Evolutionary conservation across 2,797 vertebrate species (phyloP).

Genomic region (Coranthus polyacanthus): DNA sequence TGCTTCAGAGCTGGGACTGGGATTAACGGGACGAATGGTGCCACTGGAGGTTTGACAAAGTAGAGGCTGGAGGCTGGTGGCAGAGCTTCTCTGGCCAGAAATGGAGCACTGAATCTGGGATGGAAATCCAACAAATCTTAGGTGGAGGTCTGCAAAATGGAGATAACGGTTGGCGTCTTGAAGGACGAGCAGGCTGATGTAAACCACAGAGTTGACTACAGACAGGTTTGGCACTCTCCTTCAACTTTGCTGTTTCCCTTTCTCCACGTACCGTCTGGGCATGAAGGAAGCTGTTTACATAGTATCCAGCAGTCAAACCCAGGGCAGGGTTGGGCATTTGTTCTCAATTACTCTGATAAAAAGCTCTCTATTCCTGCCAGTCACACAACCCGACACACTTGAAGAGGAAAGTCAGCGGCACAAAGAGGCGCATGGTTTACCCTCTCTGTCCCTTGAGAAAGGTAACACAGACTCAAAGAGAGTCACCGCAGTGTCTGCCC

Average conservation of each 20-base stretch:
- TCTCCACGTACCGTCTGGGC: slow-evolving; percentile 58
- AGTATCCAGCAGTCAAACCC: slow-evolving; percentile 64
- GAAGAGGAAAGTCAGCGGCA: slow-evolving; percentile 50
- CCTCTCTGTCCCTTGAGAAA: slow-evolving; percentile 66
- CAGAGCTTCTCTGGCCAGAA: slow-evolving; percentile 50
- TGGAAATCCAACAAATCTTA: slow-evolving; percentile 69
- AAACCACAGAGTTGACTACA: slow-evolving; percentile 25
- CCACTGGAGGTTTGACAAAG: slow-evolving; percentile 58
- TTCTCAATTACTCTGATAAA: slow-evolving; percentile 83
- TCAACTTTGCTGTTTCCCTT: slow-evolving; percentile 73
- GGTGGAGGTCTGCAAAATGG: slow-evolving; percentile 62
- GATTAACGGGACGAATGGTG: slow-evolving; percentile 69
- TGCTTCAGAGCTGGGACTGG: slow-evolving; percentile 60
- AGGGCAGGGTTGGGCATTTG: slow-evolving; percentile 72
- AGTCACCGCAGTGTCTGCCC: slow-evolving; percentile 53
- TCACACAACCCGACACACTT: slow-evolving; percentile 43
- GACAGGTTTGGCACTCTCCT: slow-evolving; percentile 56
- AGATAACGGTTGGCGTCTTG: slow-evolving; percentile 67
- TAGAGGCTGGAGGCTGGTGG: slow-evolving; percentile 41
- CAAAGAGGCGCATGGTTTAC: slow-evolving; percentile 71
- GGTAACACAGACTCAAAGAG: slow-evolving; percentile 54
- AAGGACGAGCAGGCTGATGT: slow-evolving; percentile 30
- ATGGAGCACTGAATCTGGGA: slow-evolving; percentile 48
- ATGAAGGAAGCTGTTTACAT: slow-evolving; percentile 68
- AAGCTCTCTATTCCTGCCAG: slow-evolving; percentile 65